phyloP scores from a whole-genome alignment of 53 echinoderm and acorn worm species.

The Paracentrotus lividus region DNA sequence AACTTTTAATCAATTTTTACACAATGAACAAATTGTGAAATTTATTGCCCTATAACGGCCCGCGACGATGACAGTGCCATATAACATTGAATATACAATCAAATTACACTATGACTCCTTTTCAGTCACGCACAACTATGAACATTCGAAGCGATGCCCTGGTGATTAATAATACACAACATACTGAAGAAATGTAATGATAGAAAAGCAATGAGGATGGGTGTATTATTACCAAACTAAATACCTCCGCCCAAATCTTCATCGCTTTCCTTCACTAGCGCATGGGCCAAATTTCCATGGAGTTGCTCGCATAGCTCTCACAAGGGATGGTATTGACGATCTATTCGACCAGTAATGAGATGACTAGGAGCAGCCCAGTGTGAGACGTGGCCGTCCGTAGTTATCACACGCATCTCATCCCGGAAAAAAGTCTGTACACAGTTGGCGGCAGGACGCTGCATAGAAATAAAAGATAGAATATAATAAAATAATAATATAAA shows the following conservation, averaged over 20 bases:
- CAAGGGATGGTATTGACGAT: slow-evolving; percentile 97
- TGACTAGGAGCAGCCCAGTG: slow-evolving; percentile 96
- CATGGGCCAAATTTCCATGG: slow-evolving; percentile 93
- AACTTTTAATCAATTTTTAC: too few relatives aligned
- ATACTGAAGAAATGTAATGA: slow-evolving; percentile 19
- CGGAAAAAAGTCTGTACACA: slow-evolving; percentile 88
- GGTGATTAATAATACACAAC: background rate
- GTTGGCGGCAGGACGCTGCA: too few relatives aligned
- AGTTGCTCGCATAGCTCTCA: slow-evolving; percentile 91
- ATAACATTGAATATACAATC: background rate
- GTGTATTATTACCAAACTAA: slow-evolving; percentile 67
- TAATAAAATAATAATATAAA: too few relatives aligned
- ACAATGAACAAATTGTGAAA: background rate
- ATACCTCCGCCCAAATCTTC: slow-evolving; percentile 79
- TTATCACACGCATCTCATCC: slow-evolving; percentile 85
- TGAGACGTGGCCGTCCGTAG: slow-evolving; percentile 77
- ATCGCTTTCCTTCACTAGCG: slow-evolving; percentile 93
- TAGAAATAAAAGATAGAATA: too few relatives aligned
- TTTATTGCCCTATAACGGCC: background rate
- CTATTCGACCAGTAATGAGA: slow-evolving; percentile 92
- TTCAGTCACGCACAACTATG: slow-evolving; percentile 7
- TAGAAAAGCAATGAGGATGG: slow-evolving; percentile 41
- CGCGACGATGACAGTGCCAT: background rate
- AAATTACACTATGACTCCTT: background rate
- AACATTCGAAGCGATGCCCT: background rate